These are phyloP conservation scores for Phyllotis vaccarum DNA, from an alignment of 2,797 vertebrate genomes.

Conservation along the genomic window DNA sequence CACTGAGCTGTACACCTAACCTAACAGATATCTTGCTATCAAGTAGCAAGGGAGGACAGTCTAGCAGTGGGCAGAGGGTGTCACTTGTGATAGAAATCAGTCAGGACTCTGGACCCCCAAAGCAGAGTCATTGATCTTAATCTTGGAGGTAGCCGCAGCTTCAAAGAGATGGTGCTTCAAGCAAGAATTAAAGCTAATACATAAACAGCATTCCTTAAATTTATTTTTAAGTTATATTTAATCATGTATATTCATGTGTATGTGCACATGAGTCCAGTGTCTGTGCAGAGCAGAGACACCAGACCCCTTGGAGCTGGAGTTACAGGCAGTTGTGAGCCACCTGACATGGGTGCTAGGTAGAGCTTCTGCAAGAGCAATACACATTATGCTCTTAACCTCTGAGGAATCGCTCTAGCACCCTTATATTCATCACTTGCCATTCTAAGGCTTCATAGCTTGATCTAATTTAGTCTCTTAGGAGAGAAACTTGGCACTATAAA, in stretches of 20 bases:
- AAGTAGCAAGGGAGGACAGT: conserved; percentile 47
- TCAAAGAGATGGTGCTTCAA: conserved; percentile 51
- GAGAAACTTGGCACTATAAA: conserved; percentile 8
- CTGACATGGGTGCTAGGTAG: too few relatives aligned
- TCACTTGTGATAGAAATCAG: conserved; percentile 47
- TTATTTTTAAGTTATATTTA: background rate
- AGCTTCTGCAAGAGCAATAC: background rate
- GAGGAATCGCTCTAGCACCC: background rate
- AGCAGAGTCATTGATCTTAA: conserved; percentile 56
- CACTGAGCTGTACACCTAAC: background rate
- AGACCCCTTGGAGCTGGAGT: background rate
- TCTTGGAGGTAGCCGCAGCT: conserved; percentile 44
- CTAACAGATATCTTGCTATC: conserved; percentile 14
- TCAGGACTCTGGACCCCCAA: conserved; percentile 17
- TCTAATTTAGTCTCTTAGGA: conserved; percentile 49
- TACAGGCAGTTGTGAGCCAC: background rate
- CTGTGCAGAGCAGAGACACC: background rate
- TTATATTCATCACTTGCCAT: background rate
- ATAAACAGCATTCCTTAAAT: conserved; percentile 16
- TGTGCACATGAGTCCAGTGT: background rate
- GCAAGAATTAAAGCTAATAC: conserved; percentile 31
- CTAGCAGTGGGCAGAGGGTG: conserved; percentile 45
- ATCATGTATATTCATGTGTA: background rate
- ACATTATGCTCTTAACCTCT: background rate
- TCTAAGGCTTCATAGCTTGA: conserved; percentile 56